Conservation (phyloP, 2,113 vertebrate genomes). For the Chitala chitala region DNA sequence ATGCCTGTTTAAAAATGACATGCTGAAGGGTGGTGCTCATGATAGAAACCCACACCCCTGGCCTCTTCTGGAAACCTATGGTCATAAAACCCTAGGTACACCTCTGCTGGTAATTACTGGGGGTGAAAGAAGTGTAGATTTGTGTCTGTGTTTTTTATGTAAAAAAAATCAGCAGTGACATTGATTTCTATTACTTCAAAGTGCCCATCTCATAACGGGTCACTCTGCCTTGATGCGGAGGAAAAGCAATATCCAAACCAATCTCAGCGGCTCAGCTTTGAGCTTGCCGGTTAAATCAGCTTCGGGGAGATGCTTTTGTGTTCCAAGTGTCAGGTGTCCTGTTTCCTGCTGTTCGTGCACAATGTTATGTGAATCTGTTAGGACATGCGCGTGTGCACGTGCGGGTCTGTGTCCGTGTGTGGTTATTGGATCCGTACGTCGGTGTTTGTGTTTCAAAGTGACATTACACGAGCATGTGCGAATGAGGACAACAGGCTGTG, state of each 20-base stretch:
- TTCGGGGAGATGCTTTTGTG: too few species aligned
- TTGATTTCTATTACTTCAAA: slow-evolving; percentile 19
- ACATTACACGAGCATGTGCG: too few species aligned
- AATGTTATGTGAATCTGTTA: too few species aligned
- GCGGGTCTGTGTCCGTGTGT: too few species aligned
- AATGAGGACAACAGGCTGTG: neutral
- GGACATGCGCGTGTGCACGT: too few species aligned
- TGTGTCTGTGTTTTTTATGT: slow-evolving; percentile 4
- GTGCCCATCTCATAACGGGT: neutral
- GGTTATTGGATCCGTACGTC: too few species aligned
- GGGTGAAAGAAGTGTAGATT: neutral
- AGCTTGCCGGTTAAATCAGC: too few species aligned
- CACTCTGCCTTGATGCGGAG: neutral
- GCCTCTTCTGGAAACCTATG: neutral
- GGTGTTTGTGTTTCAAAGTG: too few species aligned
- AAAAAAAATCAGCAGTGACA: slow-evolving; percentile 10
- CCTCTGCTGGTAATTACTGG: neutral
- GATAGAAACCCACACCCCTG: neutral
- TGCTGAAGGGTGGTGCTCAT: neutral
- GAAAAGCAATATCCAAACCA: neutral
- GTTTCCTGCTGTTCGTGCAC: too few species aligned
- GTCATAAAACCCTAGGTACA: neutral
- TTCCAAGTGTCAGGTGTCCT: too few species aligned
- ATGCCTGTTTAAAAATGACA: slow-evolving; percentile 10
- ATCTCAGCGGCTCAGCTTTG: neutral